Base-by-base conservation (phyloP, 2,113 vertebrate genomes). In the Psittacula cyanocephala region DNA sequence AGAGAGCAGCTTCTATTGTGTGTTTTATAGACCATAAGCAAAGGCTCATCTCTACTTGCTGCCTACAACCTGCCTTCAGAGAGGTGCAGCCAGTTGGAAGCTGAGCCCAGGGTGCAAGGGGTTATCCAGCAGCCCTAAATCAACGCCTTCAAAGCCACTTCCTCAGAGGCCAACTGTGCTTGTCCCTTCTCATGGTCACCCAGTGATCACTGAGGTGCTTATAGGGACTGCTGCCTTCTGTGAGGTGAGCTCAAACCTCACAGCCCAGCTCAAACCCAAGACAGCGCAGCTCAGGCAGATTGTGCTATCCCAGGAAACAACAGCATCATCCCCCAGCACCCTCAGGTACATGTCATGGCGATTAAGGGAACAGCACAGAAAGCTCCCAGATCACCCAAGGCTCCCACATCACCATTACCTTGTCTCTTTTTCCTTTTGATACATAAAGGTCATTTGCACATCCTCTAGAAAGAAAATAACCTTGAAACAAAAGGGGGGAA, bases 1-100 rank as follows among this genome's bases (percentile, higher is more conserved):
- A 43, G 46, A 92, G 8, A 79, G 43, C 60, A 91, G 52, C 71
- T 96, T 72, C 93, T 76, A 72, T 91, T 84, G 81, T 82, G 55
- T 70, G 55, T 35, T 78, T 91, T 78, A 74, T 10, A 86, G 75
- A 50, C 67, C 10, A 3, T 44, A 91, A 89, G 78, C 69, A 91
- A 70, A 77, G 68, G 82, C 72, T 63, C 41, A 11, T 69, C 78
- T 39, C 63, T 41, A 28, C 0, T 0, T 31, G 64, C 50, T 92
- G 50, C 41, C 64, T 29, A 41, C 43, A 43, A 16, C n/a, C 22
- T 82, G 35, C 37, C 35, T 85, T 31, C 59, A 37, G 28, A n/a
- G 68, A 60, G 63, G 14, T 17, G n/a, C 3, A 3, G 39, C 13
- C 0, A 0, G 47, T 13, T 31, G 0, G 0, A n/a, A 70, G 25